Conservation (phyloP, 2,113 vertebrate species). For the Oncorhynchus mykiss region DNA sequence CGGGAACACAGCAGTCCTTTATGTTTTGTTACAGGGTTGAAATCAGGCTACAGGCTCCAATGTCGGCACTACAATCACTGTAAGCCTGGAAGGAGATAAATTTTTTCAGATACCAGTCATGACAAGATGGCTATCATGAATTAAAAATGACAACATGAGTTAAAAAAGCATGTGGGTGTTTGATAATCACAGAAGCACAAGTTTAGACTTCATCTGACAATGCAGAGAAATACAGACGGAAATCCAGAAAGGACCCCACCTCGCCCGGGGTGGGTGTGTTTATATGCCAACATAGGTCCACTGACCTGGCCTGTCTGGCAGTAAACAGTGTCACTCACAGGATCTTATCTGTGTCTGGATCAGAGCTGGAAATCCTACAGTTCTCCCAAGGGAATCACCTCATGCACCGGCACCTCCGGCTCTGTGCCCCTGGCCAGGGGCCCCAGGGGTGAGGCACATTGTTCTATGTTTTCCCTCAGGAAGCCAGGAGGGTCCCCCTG, state of each 20-base stretch:
- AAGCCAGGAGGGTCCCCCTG: no score
- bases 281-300: background rate
- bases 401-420: background rate
- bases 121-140: background rate
- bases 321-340: background rate
- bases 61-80: background rate
- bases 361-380: background rate
- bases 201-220: no score
- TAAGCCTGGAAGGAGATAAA: background rate
- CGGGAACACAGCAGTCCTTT: conserved; percentile 37
- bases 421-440: background rate
- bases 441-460: background rate
- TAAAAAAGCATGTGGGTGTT: background rate
- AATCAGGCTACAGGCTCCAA: background rate
- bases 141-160: no score
- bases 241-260: background rate
- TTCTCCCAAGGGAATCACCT: background rate
- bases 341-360: conserved; percentile 3
- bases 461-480: background rate
- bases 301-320: background rate
- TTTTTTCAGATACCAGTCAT: background rate
- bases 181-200: background rate
- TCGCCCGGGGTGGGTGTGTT: no score
- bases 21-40: conserved; percentile 28
- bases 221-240: background rate